Base-by-base conservation (phyloP, 2,888 invertebrate species). In the Mactromeris polynyma region DNA sequence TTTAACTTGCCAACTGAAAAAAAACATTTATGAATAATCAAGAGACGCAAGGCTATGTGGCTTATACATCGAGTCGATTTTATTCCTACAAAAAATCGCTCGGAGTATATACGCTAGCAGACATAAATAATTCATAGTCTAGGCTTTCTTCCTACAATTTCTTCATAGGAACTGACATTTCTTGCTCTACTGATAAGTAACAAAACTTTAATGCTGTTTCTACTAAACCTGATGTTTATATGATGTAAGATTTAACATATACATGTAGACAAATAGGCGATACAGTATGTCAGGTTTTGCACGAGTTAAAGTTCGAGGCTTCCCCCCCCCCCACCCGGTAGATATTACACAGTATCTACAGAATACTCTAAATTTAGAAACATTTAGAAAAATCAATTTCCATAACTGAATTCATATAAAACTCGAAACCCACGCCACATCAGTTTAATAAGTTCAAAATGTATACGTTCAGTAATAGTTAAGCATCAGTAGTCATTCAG, bases 71-170 rank as follows among this genome's bases (percentile, higher is more conserved):
- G 33, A 33, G 73, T 73, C 36, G 17, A 73, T 73, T 73, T 73
- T 36, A 36, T 73, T 36, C 19, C 73, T 17, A 11, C 14, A 73
- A 73, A 73, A 73, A 73, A 11, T 64, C 73, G 3, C 73, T 36
- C 73, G 36, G 36, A 33, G 33, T 36, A 73, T 36, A 73, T 69
- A 33, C 33, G n/a, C 7, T 9, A 36, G 14, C 33, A 73, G 73
- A 73, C 73, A 73, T 73, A 36, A 73, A 73, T 73, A 73, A 73
- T 73, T 73, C 73, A 73, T 1, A 2, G 73, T 73, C 73, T 73
- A 73, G 19, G 19, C 26, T 73, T 73, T 73, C 73, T 19, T 73
- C 26, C 19, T 17, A 36, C 33, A 73, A 14, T 73, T 73, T 19
- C 36, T 73, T 33, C 19, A 73, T 73, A 14, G 3, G 17, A 73